Evolutionary conservation across 2,797 vertebrate species (phyloP), one percentile per base, ranked within the genome.

Genomic region (Enteromius radiatus): DNA sequence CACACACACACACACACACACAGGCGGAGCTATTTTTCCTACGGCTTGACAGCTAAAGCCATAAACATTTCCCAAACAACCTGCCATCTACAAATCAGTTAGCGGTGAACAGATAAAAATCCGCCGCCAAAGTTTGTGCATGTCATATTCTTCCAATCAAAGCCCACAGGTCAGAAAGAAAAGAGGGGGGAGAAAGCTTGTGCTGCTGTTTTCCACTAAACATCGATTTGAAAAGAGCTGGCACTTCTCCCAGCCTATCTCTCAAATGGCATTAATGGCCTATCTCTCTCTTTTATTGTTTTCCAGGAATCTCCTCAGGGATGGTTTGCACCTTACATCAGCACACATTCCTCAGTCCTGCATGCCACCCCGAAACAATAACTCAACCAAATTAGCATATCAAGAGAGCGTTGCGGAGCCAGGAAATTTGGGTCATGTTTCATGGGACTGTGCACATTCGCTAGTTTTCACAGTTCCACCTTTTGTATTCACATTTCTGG

Each of bases 241-340:
- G 94, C 91, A 52, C 73, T 85, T 90, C 84, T 91, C 92, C 92
- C 91, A 91, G 90, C 91, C 91, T 93, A 91, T 92, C 91, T 93
- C 93, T 89, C 84, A 86, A 85, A 88, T 86, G 84, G 83, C 84
- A 87, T 87, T 88, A 93, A 94, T 93, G 90, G 90, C 86, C 91
- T 87, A 90, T 92, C 89, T 91, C 90, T 90, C 82, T 85, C 90
- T 90, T 91, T 92, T 91, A 93, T 92, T 91, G 94, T 94, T 92
- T 94, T 93, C 93, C 92, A 91, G 91, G 92, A 89, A 86, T 82
- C 85, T 86, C 86, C 88, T 84, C 80, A 33, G 93, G 89, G 91
- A 90, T 86, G 90, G 92, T 92, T 87, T 89, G 89, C 90, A 89
- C 81, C 88, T 89, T 28, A 81, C 84, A 93, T 91, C 89, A 86